Conservation (phyloP, 2,113 vertebrate species). For the Phylloscopus trochilus region DNA sequence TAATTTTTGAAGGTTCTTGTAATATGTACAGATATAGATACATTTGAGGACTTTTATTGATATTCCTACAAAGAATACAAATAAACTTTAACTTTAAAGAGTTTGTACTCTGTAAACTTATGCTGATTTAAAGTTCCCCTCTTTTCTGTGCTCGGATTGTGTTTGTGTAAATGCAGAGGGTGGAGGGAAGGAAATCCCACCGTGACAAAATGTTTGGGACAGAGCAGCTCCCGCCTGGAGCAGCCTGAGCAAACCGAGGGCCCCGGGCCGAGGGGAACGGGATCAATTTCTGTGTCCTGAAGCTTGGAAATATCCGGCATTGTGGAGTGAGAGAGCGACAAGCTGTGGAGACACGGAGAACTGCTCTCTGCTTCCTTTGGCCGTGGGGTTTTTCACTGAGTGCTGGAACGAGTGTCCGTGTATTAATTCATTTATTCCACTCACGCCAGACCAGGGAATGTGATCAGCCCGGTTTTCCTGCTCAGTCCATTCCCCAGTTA, state of each 20-base stretch:
- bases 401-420: not conserved
- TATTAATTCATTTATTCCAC: not conserved
- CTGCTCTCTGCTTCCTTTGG: not conserved
- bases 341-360: not conserved
- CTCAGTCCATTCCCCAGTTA: not conserved
- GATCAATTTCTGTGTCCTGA: not conserved
- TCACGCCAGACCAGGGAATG: accelerated
- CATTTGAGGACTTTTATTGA: conserved; percentile 82
- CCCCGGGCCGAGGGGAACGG: accelerated
- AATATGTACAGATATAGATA: conserved; percentile 84
- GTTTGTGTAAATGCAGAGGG: not conserved
- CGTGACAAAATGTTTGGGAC: accelerated
- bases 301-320: accelerated
- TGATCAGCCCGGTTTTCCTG: not conserved
- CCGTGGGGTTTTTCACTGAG: accelerated
- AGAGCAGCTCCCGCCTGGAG: not conserved
- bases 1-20: conserved; percentile 82
- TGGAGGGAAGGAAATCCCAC: not conserved
- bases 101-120: conserved; percentile 31
- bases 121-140: not conserved
- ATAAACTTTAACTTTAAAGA: conserved; percentile 85
- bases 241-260: not conserved
- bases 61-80: conserved; percentile 82
- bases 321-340: conserved; percentile 5
- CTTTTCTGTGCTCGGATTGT: not conserved